phyloP scores from a whole-genome alignment of 2,797 vertebrate genomes.

The Gambusia yucatana region DNA sequence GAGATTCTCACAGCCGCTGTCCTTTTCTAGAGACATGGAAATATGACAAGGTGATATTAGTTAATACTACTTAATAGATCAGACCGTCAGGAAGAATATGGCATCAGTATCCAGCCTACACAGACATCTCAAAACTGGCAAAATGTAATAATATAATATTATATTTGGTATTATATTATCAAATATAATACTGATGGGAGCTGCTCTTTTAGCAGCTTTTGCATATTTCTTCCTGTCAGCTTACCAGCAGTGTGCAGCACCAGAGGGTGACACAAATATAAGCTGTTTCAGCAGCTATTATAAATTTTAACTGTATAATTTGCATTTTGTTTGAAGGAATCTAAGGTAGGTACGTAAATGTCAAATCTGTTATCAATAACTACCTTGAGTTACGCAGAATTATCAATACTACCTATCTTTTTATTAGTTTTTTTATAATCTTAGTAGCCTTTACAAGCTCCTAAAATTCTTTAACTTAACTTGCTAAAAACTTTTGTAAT shows the following conservation, averaged over 20 bases:
- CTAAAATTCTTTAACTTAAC: not conserved
- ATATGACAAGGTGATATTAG: not conserved
- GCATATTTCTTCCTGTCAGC: not conserved
- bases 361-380: too few species aligned
- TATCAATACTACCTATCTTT: not conserved
- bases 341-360: too few species aligned
- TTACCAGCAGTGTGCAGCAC: constrained; percentile 1
- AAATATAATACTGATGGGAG: not conserved
- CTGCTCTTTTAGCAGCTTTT: not conserved
- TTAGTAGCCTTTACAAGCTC: not conserved
- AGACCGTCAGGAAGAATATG: not conserved
- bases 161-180: too few species aligned
- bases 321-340: not conserved
- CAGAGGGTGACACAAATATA: not conserved
- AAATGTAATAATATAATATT: not conserved
- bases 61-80: not conserved
- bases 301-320: not conserved
- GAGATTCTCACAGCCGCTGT: not conserved
- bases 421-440: not conserved
- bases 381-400: not conserved
- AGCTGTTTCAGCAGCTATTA: not conserved
- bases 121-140: not conserved
- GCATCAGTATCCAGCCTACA: not conserved
- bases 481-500: not conserved
- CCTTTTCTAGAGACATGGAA: not conserved